Conservation (phyloP, 2,888 invertebrate genomes). For the Chaitophorus viminalis region DNA sequence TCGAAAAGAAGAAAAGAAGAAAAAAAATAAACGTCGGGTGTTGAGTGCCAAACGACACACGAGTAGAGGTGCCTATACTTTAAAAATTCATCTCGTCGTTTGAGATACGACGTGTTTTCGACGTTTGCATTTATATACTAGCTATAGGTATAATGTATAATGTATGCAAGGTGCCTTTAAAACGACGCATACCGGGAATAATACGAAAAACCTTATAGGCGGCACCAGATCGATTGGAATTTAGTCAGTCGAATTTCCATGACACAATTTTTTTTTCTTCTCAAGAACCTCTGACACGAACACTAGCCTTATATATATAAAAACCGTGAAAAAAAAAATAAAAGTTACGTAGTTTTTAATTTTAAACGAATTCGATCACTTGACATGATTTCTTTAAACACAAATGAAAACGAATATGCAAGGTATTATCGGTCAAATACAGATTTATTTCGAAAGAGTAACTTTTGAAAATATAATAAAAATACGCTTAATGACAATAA, state of each 20-base stretch:
- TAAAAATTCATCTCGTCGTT: conserved; percentile 17
- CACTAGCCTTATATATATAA: neutral
- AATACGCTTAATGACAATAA: too few relatives aligned
- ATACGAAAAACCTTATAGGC: neutral
- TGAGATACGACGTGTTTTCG: neutral
- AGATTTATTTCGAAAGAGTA: neutral
- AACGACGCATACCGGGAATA: neutral
- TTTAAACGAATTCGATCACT: neutral
- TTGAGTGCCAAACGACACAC: conserved; percentile 3
- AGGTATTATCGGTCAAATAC: too few relatives aligned
- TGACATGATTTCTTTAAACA: neutral
- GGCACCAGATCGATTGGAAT: neutral
- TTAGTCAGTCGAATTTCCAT: neutral
- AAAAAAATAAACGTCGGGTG: neutral
- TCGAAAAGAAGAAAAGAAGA: too few relatives aligned
- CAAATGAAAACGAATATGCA: neutral
- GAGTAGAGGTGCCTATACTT: neutral
- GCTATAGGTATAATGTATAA: too few relatives aligned
- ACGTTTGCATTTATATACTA: neutral
- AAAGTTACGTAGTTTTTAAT: conserved; percentile 3
- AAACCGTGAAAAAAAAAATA: neutral
- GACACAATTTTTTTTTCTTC: neutral
- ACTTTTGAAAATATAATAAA: neutral
- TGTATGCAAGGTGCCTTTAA: neutral
- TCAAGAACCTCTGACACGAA: neutral